Base-by-base conservation (phyloP, 2,113 vertebrate genomes). In the Carlito syrichta region DNA sequence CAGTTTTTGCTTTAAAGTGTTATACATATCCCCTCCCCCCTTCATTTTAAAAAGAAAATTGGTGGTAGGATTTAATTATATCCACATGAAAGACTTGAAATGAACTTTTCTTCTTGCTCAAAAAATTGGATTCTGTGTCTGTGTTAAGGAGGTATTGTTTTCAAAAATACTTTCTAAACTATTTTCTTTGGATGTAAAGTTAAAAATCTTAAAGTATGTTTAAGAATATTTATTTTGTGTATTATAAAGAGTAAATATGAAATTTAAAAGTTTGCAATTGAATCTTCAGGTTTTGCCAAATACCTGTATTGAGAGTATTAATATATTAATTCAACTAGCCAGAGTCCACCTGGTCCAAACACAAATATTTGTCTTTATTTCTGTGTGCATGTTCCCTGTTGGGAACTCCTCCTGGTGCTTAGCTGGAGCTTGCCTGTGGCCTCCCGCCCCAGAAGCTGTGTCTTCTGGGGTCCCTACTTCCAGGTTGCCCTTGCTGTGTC, bases 161-260 rank as follows among this genome's bases (percentile, higher is more conserved):
- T 38, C 19, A 83, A 50, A 52, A 77, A 50, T 38, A 38, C 25
- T 84, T 43, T 30, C n/a, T 91, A 48, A 76, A 76, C 58, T 43
- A 4, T 92, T 71, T 63, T 17, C 54, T 92, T 89, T 76, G 50
- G 7, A 63, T 81, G 13, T 71, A 83, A 86, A 79, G n/a, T 86
- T 58, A 81, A 82, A 91, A 92, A 56, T 89, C 43, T 86, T 71
- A 69, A 79, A 58, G 38, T 73, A 89, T 14, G 71, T 32, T 11
- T 50, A 52, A n/a, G 54, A 91, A 43, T 71, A 45, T 63, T 77
- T 87, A 91, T 74, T 82, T 85, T 69, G 6, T 86, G 35, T 40
- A 40, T 87, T 66, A 20, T 40, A 68, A 68, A 88, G 93, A 40
- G 40, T 66, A 91, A 95, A 69, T 30, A 73, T 54, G 77, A 95